A percentile compares a stretch with the other conserved stretches of the same genome.
Conservation (phyloP, 2,888 invertebrate genomes). For the Criorhina ranunculi region DNA sequence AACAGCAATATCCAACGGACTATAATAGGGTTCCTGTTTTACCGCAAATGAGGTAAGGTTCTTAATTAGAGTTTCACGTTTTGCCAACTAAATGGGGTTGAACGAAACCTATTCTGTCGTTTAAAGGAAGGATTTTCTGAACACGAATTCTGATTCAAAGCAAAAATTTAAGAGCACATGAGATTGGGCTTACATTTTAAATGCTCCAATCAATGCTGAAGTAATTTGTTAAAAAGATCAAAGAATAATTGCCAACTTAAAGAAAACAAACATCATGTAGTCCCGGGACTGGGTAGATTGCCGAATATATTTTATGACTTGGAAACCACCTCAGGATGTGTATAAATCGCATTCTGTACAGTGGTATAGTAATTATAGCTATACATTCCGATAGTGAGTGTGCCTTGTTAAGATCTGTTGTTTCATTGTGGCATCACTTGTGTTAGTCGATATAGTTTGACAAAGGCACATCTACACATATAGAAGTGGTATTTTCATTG, state of each 20-base stretch:
- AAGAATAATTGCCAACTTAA: conserved; percentile 44
- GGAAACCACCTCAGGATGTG: conserved; percentile 28
- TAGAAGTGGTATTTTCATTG: not conserved
- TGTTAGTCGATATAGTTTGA: conserved; percentile 16
- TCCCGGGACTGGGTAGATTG: conserved; percentile 12
- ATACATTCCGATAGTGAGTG: not conserved
- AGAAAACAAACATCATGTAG: conserved; percentile 14
- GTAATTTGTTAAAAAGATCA: conserved; percentile 50
- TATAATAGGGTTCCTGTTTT: conserved; percentile 73
- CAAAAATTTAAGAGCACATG: conserved; percentile 9
- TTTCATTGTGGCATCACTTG: not conserved
- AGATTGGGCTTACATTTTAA: conserved; percentile 26
- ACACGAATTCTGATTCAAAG: conserved; percentile 23
- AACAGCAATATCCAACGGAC: conserved; percentile 67
- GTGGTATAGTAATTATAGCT: conserved; percentile 19
- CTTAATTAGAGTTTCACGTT: conserved; percentile 70
- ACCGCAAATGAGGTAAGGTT: conserved; percentile 69
- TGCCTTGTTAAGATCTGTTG: conserved; percentile 26
- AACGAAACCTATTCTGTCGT: conserved; percentile 57
- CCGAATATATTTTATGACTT: conserved; percentile 19
- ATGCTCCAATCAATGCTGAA: conserved; percentile 37
- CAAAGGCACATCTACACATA: conserved; percentile 7
- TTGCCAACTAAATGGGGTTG: conserved; percentile 57
- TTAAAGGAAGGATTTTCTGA: conserved; percentile 53
- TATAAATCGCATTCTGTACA: conserved; percentile 19